These are phyloP conservation scores for Heterohyrax brucei DNA, from an alignment of 2,797 vertebrate genomes.

Conservation along the genomic window DNA sequence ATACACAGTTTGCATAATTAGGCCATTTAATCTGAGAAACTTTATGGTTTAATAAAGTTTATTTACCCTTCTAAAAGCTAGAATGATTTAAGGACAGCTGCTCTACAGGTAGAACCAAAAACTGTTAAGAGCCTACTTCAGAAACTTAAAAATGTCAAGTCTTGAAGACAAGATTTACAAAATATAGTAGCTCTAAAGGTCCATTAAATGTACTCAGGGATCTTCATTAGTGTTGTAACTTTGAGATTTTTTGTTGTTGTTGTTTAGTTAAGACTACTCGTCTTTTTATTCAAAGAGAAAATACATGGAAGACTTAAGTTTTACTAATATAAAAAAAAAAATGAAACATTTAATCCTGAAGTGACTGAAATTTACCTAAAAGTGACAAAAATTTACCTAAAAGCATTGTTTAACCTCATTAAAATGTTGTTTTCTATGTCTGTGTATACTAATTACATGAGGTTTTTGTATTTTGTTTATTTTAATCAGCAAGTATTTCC, in stretches of 20 bases:
- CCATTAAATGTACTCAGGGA: background rate
- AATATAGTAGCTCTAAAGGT: background rate
- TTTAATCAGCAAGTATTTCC: slow-evolving; percentile 90
- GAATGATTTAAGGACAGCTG: background rate
- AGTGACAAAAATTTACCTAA: slow-evolving; percentile 57
- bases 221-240: background rate
- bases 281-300: slow-evolving; percentile 47
- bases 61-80: background rate
- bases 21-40: background rate
- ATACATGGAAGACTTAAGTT: slow-evolving; percentile 47
- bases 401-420: slow-evolving; percentile 58
- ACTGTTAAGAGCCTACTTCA: background rate
- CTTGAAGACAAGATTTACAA: slow-evolving; percentile 20
- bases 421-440: slow-evolving; percentile 46
- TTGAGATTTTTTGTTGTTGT: background rate
- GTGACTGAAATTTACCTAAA: slow-evolving; percentile 58
- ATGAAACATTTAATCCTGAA: slow-evolving; percentile 45
- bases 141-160: background rate
- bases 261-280: background rate
- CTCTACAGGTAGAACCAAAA: background rate
- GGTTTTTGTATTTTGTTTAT: slow-evolving; percentile 80
- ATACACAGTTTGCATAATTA: background rate
- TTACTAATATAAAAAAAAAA: slow-evolving; percentile 56
- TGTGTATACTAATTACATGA: slow-evolving; percentile 58
- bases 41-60: background rate